Evolutionary conservation across 2,113 vertebrate genomes (phyloP).

Genomic region (Zosterops japonicus): DNA sequence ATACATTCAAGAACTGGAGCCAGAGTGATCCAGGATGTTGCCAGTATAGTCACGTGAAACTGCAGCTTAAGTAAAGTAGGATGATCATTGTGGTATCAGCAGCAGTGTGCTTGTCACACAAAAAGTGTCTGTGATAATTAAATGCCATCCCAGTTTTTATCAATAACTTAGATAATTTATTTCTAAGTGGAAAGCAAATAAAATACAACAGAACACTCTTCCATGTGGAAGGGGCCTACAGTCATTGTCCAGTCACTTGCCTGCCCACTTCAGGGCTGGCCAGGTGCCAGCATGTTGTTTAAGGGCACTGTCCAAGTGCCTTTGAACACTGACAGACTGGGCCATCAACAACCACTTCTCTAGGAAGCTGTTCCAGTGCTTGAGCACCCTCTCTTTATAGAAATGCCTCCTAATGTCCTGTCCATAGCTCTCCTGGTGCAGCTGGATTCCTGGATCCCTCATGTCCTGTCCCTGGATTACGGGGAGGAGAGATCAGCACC

Average conservation of each 20-base stretch:
- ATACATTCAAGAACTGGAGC: not conserved
- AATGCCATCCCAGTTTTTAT: not conserved
- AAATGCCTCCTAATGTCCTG: not conserved
- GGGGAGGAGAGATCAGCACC: not conserved
- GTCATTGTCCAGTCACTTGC: not conserved
- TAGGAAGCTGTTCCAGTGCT: not conserved
- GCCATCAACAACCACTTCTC: fast-evolving
- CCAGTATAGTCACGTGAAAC: not conserved
- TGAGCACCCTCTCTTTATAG: not conserved
- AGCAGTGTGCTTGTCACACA: not conserved
- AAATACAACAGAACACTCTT: not conserved
- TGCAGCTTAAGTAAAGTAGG: not conserved
- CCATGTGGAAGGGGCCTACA: not conserved
- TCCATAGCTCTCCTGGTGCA: not conserved
- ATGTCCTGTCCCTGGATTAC: not conserved
- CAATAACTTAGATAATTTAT: not conserved
- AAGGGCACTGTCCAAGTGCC: not conserved
- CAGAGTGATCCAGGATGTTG: not conserved
- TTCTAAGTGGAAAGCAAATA: not conserved
- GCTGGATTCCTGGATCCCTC: not conserved
- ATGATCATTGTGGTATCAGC: not conserved
- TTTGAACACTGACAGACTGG: not conserved
- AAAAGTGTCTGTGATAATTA: not conserved
- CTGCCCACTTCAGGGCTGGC: not conserved
- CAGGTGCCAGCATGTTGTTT: not conserved